phyloP scores from a whole-genome alignment of 2,797 vertebrate genomes.

The Picus viridis region DNA sequence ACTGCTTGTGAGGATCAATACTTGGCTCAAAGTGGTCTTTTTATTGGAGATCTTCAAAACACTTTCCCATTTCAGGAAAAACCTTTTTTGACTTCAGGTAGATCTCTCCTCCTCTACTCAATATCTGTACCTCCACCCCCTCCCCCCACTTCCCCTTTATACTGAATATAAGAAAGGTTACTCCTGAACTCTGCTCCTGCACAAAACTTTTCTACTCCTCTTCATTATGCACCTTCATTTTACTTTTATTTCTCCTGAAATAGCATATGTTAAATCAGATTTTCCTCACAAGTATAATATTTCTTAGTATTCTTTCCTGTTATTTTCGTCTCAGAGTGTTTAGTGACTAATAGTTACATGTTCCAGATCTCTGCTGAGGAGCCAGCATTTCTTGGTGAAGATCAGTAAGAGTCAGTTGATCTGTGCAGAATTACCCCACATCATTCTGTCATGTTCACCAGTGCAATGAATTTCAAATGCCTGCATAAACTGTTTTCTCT shows the following conservation, averaged over 20 bases:
- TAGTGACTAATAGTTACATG: background rate
- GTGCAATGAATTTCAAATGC: background rate
- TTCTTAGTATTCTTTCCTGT: background rate
- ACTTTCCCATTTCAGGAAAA: background rate
- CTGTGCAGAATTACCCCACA: background rate
- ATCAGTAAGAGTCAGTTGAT: background rate
- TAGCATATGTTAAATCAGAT: background rate
- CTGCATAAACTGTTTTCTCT: too few relatives aligned
- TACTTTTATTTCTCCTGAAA: background rate
- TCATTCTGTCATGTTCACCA: background rate
- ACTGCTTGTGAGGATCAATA: background rate
- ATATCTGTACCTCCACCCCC: rapidly evolving
- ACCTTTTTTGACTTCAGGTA: background rate
- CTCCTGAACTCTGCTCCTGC: background rate
- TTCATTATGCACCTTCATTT: background rate
- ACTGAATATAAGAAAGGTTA: background rate
- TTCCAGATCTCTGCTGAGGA: background rate
- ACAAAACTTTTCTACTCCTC: background rate
- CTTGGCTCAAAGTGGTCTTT: background rate
- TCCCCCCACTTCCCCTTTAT: background rate
- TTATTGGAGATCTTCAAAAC: background rate
- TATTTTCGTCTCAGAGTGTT: constrained; percentile 4
- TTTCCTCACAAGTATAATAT: background rate
- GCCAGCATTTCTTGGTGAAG: background rate
- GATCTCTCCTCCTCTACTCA: background rate